Conservation (phyloP, 2,113 vertebrate species). For the Puntigrus tetrazona region DNA sequence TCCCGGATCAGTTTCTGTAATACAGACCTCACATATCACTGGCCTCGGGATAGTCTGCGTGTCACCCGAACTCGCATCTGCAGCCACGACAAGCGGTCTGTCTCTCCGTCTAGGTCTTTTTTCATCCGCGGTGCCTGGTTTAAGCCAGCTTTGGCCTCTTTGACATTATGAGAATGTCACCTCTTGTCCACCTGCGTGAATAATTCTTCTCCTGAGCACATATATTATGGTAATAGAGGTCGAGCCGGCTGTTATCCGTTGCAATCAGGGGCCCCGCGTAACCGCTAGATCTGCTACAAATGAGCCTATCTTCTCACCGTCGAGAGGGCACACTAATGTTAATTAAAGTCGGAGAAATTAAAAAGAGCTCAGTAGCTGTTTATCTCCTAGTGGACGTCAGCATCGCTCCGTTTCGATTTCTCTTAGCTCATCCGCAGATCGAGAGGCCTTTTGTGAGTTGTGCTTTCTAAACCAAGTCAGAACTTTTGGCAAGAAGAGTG, state of each 20-base stretch:
- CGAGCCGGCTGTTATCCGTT: constrained; percentile 55
- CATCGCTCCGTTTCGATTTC: not conserved
- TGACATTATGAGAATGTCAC: constrained; percentile 66
- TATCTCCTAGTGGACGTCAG: constrained; percentile 29
- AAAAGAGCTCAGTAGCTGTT: constrained; percentile 52
- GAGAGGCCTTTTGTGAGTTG: not conserved
- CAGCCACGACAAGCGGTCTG: constrained; percentile 18
- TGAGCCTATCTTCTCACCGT: constrained; percentile 46
- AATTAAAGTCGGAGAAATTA: constrained; percentile 59
- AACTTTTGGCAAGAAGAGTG: not conserved
- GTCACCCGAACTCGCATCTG: constrained; percentile 7
- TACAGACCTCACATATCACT: not conserved
- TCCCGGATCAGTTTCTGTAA: constrained; percentile 27
- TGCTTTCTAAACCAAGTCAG: not conserved
- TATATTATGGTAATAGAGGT: constrained; percentile 61
- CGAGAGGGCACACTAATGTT: constrained; percentile 52
- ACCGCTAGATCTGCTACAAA: constrained; percentile 51
- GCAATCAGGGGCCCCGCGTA: constrained; percentile 47
- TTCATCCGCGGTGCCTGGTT: constrained; percentile 3
- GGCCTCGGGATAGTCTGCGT: not conserved
- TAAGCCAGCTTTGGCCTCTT: constrained; percentile 16
- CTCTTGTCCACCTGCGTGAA: constrained; percentile 58
- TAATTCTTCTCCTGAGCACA: constrained; percentile 53
- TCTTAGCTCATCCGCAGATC: not conserved
- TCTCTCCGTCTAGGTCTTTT: constrained; percentile 32